Base-by-base conservation (phyloP, 1,140 invertebrate species). In the Apis laboriosa region DNA sequence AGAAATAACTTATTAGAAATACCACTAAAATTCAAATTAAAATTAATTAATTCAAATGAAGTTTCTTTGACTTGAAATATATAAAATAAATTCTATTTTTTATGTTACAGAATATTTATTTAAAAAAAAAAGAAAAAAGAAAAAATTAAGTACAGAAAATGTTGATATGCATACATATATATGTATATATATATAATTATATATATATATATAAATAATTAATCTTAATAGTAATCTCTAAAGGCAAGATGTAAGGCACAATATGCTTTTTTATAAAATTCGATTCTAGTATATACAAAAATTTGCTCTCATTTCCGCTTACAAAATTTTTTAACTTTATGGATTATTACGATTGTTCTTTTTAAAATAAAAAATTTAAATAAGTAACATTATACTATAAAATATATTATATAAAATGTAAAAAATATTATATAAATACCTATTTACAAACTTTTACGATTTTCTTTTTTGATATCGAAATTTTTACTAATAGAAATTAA, bases 211-310 rank as follows among this genome's bases (percentile, higher is more conserved):
- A 86, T 87, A 87, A 84, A 87, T 87, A 87, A 83, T 84, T 51
- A 75, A 55, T 79, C 68, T 64, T 82, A 81, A 77, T 34, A 61
- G 53, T 83, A 75, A 72, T 86, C 83, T 80, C 72, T 34, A 64
- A 72, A 83, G 87, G 87, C 87, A 88, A 88, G 87, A 88, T 88
- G 13, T 84, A 88, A 88, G 87, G 87, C 87, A 88, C 87, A 80
- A 64, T 85, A 63, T 79, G 67, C 66, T 86, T 60, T 63, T 73
- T 73, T 58, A 13, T 76, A 61, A 84, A 75, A 66, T 67, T 61
- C 71, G 12, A 74, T 74, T 9, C 34, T 87, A 88, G 4, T 88
- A 88, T 88, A 43, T 88, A 88, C 87, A 88, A 84, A 74, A 70
- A 55, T 70, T 77, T 24, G 43, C 84, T 77, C 21, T 61, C 13